A percentile compares a stretch with the other conserved stretches of the same genome.
phyloP scores from a whole-genome alignment of 2,113 vertebrate genomes.

The Pseudopodoces humilis region DNA sequence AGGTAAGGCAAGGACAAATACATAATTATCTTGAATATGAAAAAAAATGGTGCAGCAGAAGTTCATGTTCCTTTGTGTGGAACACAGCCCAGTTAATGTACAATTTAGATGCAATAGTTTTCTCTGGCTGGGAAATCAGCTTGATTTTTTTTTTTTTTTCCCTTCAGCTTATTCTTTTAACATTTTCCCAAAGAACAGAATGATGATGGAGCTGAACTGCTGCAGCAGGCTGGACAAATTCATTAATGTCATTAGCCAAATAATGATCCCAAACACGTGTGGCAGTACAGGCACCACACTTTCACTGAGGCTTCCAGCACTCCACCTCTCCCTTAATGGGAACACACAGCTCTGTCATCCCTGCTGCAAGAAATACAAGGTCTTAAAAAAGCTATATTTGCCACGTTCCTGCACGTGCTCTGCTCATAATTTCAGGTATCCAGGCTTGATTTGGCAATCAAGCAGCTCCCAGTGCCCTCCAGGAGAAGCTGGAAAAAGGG shows the following conservation, averaged over 20 bases:
- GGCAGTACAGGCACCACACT: background rate
- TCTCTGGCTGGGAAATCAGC: conserved; percentile 48
- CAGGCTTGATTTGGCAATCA: background rate
- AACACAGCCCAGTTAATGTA: conserved; percentile 55
- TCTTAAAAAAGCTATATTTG: conserved; percentile 22
- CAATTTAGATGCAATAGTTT: conserved; percentile 68
- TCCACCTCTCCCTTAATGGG: background rate
- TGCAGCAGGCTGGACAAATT: conserved; percentile 25
- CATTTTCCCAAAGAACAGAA: conserved; percentile 35
- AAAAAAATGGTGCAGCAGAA: conserved; percentile 27
- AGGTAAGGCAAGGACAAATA: conserved; percentile 69
- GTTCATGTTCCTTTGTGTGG: conserved; percentile 40
- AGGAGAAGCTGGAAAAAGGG: background rate
- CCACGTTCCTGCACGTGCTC: background rate
- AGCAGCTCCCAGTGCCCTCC: background rate
- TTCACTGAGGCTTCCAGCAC: background rate
- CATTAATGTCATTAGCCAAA: conserved; percentile 47
- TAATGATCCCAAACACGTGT: background rate
- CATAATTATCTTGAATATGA: conserved; percentile 57
- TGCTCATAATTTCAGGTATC: background rate
- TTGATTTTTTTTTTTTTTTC: background rate
- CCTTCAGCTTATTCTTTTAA: conserved; percentile 29
- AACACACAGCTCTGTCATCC: background rate
- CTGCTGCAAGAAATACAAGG: background rate
- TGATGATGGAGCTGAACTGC: background rate